Conservation (phyloP, 2,888 invertebrate species). For the Chrysolina haemoptera region DNA sequence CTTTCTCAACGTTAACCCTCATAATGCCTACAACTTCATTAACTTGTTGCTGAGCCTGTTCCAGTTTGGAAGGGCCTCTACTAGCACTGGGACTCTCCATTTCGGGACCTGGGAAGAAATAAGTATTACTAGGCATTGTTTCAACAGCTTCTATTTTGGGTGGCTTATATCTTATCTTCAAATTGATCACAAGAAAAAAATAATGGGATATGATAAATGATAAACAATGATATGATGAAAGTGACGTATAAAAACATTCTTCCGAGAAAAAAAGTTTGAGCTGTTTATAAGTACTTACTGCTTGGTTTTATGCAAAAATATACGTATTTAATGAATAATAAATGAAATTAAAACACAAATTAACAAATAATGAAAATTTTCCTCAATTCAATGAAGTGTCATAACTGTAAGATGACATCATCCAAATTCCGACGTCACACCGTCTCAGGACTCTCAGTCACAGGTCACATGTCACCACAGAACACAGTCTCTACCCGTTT, state of each 20-base stretch:
- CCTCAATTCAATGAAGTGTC: not conserved
- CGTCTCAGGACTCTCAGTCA: too few species aligned
- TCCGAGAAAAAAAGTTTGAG: not conserved
- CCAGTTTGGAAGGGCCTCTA: conserved; percentile 60
- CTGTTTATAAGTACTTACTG: conserved; percentile 2
- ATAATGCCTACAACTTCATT: conserved; percentile 91
- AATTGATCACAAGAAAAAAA: conserved; percentile 13
- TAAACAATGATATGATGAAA: conserved; percentile 7
- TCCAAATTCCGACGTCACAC: not conserved
- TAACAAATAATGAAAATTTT: conserved; percentile 1
- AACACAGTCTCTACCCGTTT: too few species aligned
- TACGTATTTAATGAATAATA: not conserved
- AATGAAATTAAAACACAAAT: conserved; percentile 10
- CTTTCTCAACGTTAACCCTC: conserved; percentile 97
- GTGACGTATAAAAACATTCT: not conserved
- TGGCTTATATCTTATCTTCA: conserved; percentile 21
- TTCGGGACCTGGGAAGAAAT: conserved; percentile 44
- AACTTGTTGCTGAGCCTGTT: conserved; percentile 68
- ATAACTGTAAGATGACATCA: conserved; percentile 3
- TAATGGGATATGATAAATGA: not conserved
- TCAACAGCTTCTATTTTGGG: conserved; percentile 6
- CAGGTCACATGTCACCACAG: too few species aligned
- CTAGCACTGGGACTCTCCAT: conserved; percentile 60
- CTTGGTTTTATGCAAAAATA: not conserved
- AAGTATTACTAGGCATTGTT: conserved; percentile 46